Conservation (phyloP, 2,888 invertebrate genomes). For the Athrips mouffetella region DNA sequence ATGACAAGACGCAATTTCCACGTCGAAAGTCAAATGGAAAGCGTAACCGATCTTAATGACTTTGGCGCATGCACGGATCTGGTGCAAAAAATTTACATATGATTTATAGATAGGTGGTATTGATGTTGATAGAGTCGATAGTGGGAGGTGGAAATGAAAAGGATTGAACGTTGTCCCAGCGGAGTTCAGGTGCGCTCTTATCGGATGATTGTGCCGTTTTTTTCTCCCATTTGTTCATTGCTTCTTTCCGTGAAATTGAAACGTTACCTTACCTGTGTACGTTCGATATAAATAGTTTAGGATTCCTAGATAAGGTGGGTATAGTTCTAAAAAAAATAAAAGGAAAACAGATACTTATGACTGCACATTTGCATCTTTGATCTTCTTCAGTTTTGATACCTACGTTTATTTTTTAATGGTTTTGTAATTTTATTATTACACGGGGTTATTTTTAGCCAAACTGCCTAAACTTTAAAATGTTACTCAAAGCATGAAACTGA, state of each 20-base stretch:
- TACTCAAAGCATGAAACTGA: no score
- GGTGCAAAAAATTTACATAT: conserved; percentile 58
- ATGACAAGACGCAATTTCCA: conserved; percentile 72
- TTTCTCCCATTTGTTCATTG: not conserved
- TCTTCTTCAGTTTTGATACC: no score
- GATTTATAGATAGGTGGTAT: conserved; percentile 23
- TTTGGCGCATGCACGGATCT: conserved; percentile 60
- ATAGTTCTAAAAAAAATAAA: no score
- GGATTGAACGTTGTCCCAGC: not conserved
- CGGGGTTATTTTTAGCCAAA: no score
- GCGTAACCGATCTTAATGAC: conserved; percentile 71
- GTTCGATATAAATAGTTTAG: no score
- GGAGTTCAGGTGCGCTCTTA: not conserved
- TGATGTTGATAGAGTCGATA: not conserved
- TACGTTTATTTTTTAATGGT: no score
- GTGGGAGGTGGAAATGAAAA: conserved; percentile 7
- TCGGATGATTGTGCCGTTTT: not conserved
- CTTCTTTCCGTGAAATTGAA: not conserved
- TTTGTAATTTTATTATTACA: no score
- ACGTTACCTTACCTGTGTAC: no score
- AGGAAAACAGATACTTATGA: no score
- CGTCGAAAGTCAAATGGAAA: conserved; percentile 69
- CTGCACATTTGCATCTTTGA: no score
- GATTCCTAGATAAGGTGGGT: no score
- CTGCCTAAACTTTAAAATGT: no score